A percentile compares a stretch with the other conserved stretches of the same genome.
These are phyloP conservation scores for Tamias sibiricus DNA, from an alignment of 2,113 vertebrate species.

Conservation along the genomic window DNA sequence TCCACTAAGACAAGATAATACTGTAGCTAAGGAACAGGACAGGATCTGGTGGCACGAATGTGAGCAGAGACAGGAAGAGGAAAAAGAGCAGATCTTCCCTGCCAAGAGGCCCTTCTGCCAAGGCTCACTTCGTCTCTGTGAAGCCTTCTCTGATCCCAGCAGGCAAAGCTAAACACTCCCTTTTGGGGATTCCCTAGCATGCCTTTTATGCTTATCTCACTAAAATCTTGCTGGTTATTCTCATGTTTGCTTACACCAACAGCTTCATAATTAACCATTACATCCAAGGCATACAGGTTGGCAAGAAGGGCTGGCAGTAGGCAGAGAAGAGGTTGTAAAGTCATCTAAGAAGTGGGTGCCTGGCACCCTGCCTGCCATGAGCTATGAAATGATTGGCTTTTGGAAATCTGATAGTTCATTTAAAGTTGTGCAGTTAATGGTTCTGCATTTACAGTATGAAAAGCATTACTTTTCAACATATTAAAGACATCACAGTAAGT, in stretches of 20 bases:
- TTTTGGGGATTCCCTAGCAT: background rate
- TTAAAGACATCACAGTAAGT: background rate
- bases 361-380: background rate
- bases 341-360: no score
- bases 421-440: background rate
- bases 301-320: background rate
- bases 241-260: background rate
- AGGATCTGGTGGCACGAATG: fast-evolving
- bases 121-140: background rate
- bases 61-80: background rate
- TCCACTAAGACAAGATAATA: background rate
- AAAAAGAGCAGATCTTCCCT: background rate
- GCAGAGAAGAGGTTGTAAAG: no score
- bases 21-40: background rate
- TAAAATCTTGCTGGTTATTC: background rate
- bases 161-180: background rate
- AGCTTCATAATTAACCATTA: background rate
- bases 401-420: background rate
- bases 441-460: background rate
- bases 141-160: background rate
- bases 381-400: background rate
- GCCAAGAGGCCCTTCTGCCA: background rate
- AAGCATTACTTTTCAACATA: background rate
- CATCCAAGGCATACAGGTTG: background rate
- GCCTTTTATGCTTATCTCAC: background rate